A percentile compares a stretch with the other conserved stretches of the same genome.
Conservation (phyloP, 2,113 vertebrate genomes). For the Recurvirostra avosetta region DNA sequence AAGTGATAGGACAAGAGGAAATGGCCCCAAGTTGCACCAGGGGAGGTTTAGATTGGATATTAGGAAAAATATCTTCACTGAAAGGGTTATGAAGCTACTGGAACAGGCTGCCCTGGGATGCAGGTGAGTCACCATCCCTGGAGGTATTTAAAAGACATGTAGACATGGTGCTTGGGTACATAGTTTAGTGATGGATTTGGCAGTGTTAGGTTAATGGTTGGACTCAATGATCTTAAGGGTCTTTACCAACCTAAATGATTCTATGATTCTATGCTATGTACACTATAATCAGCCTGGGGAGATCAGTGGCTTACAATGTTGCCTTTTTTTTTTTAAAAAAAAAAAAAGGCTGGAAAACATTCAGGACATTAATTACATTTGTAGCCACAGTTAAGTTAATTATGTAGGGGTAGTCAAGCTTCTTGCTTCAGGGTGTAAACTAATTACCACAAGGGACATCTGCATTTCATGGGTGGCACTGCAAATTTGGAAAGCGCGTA, state of each 20-base stretch:
- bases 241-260: not conserved
- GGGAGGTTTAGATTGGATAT: not conserved
- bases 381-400: not conserved
- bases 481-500: not conserved
- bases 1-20: not conserved
- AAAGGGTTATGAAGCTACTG: not conserved
- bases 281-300: not conserved
- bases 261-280: not conserved
- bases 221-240: not conserved
- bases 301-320: not conserved
- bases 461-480: not conserved
- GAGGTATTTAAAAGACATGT: not conserved
- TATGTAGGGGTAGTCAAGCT: not conserved
- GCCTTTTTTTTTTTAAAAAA: not conserved
- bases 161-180: rapidly evolving
- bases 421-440: not conserved
- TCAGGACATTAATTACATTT: not conserved
- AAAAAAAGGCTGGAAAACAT: not conserved
- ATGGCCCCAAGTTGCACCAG: rapidly evolving
- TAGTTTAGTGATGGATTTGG: not conserved
- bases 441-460: not conserved
- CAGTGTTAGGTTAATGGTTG: not conserved
- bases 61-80: not conserved
- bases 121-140: not conserved
- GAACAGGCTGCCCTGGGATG: not conserved